Conservation (phyloP, 2,113 vertebrate species). For the Agapornis roseicollis region DNA sequence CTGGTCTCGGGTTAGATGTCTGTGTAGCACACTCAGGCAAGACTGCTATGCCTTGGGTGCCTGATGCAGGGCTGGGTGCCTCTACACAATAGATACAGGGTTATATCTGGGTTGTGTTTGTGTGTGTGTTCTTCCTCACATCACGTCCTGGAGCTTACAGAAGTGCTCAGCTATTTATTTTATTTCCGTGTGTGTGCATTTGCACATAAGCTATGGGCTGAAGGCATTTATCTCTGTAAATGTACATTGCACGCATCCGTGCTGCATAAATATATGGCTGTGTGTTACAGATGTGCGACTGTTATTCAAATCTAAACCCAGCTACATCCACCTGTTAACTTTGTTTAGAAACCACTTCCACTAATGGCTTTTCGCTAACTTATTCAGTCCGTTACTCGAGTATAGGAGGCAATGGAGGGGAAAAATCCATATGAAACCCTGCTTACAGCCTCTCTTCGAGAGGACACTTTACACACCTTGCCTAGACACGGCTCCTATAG, state of each 20-base stretch:
- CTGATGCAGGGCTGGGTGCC: conserved; percentile 30
- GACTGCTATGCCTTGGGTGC: neutral
- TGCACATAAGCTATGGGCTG: neutral
- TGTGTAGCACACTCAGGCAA: neutral
- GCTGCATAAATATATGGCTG: neutral
- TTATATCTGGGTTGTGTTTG: neutral
- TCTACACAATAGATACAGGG: neutral
- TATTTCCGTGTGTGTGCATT: neutral
- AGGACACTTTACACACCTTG: conserved; percentile 68
- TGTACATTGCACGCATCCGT: neutral
- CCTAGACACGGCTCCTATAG: conserved; percentile 51
- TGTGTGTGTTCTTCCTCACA: neutral
- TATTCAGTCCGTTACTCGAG: conserved; percentile 49
- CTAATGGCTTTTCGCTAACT: conserved; percentile 69
- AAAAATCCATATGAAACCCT: conserved; percentile 60
- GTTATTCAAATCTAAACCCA: conserved; percentile 20
- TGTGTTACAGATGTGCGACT: neutral
- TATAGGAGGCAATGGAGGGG: conserved; percentile 50
- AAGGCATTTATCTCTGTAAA: neutral
- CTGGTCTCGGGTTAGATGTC: neutral
- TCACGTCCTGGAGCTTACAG: neutral
- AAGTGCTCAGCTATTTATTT: neutral
- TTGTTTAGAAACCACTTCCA: conserved; percentile 66
- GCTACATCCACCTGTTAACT: conserved; percentile 70
- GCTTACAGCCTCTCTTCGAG: conserved; percentile 15